Conservation (phyloP, 2,888 invertebrate genomes). For the Drosophila colorata region DNA sequence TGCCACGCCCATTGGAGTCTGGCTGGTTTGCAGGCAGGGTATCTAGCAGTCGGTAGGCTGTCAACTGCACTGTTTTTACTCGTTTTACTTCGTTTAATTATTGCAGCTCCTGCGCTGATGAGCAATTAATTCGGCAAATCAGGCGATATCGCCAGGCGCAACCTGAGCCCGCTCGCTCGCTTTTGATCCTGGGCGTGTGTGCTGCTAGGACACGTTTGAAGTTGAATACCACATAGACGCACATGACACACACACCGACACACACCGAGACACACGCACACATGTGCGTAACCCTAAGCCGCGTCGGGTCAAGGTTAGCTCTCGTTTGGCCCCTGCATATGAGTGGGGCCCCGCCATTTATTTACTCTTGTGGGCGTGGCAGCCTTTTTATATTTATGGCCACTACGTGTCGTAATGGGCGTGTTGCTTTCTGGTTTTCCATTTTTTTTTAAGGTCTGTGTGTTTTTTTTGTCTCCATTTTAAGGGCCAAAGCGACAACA, state of each 20-base stretch:
- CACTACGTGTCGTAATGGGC: conserved; percentile 79
- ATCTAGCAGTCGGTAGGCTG: no score
- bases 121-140: conserved; percentile 70
- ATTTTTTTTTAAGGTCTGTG: conserved; percentile 16
- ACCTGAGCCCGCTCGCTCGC: conserved; percentile 25
- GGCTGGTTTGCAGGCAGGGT: no score
- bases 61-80: neutral
- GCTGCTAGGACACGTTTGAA: conserved; percentile 4
- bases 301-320: conserved; percentile 52
- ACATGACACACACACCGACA: neutral
- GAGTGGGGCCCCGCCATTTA: conserved; percentile 21
- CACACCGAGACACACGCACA: conserved; percentile 9
- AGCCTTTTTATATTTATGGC: conserved; percentile 69
- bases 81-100: neutral
- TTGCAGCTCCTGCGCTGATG: conserved; percentile 28
- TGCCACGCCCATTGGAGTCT: no score
- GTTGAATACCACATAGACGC: conserved; percentile 1
- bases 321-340: conserved; percentile 22
- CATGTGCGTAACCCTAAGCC: conserved; percentile 31
- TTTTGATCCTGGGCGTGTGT: conserved; percentile 29
- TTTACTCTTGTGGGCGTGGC: conserved; percentile 50
- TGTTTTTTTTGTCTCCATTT: conserved; percentile 35
- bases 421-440: conserved; percentile 57
- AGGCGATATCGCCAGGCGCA: conserved; percentile 46
- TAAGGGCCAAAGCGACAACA: conserved; percentile 72